Percentiles rank a stretch among this genome's conserved stretches.
Evolutionary conservation across 2,888 invertebrate species (phyloP).

Genomic region (Drosophila yooni): DNA sequence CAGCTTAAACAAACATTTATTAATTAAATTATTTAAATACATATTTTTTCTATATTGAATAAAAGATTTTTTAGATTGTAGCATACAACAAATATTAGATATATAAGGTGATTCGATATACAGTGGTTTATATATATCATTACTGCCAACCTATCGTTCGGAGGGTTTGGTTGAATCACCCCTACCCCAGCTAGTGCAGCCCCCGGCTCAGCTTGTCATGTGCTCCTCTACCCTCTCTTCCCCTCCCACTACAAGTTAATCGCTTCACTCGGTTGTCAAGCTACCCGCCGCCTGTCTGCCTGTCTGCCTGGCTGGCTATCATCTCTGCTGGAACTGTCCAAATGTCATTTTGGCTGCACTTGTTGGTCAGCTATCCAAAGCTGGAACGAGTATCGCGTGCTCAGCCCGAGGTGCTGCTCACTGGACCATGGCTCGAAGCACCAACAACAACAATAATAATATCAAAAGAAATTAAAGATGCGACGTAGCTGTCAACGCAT

Average conservation of each 20-base stretch:
- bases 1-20: neutral
- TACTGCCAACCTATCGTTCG: neutral
- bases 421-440: slow-evolving; percentile 71
- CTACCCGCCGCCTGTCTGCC: slow-evolving; percentile 41
- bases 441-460: slow-evolving; percentile 57
- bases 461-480: slow-evolving; percentile 73
- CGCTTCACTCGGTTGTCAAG: slow-evolving; percentile 68
- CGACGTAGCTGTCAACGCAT: slow-evolving; percentile 70
- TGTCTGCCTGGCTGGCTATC: slow-evolving; percentile 39
- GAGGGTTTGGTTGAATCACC: neutral
- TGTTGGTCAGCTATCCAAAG: slow-evolving; percentile 55
- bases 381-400: slow-evolving; percentile 72
- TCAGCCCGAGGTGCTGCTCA: slow-evolving; percentile 54
- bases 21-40: neutral
- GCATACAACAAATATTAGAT: neutral
- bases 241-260: slow-evolving; percentile 20
- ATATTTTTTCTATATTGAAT: neutral
- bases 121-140: neutral
- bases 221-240: neutral
- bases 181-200: neutral
- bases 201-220: slow-evolving; percentile 5
- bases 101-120: neutral
- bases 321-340: slow-evolving; percentile 43
- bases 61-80: neutral
- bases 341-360: slow-evolving; percentile 63